Evolutionary conservation across 2,888 invertebrate genomes (phyloP), one percentile per base, ranked within the genome.

Genomic region (Lasioglossum pauxillum): DNA sequence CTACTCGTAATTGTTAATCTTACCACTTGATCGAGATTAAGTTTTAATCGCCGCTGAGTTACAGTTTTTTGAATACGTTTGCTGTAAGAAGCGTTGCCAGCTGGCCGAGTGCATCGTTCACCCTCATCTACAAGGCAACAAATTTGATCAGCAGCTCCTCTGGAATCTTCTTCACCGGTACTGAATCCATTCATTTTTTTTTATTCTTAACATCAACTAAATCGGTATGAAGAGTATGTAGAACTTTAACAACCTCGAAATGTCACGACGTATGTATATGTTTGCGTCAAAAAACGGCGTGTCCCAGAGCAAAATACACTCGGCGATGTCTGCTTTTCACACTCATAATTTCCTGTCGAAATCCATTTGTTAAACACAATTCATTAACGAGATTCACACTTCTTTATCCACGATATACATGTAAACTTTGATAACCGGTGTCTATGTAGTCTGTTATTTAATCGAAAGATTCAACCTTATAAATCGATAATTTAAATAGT

Each of bases 31-130:
- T 99, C 99, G 92, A 98, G 97, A 95, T 97, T 97, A 69, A 99
- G 97, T 95, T 98, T 98, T 69, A 99, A 97, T 93, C 98, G 97
- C 93, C 98, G 97, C 94, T 99, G 98, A 78, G 98, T 97, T 57
- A 99, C 99, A 82, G 98, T 99, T 95, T 99, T 99, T 95, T 99
- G 99, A 93, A 99, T 98, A 91, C 99, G 97, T 95, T 99, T 99
- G 95, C 98, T 99, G 96, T 99, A 99, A 73, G 98, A 98, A 91
- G 99, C 99, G 96, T 98, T 98, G 89, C 98, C 98, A 91, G 98
- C 99, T 82, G 97, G 97, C 94, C 98, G 97, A 89, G 97, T 96
- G 95, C 99, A 99, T 90, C 98, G 96, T 91, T 98, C 97, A 89
- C 97, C 97, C 95, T 98, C 98, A 95, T 98, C 98, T 93, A 99